A percentile compares a stretch with the other conserved stretches of the same genome.
phyloP scores from a whole-genome alignment of 2,888 invertebrate species.

The Malacosoma neustria region DNA sequence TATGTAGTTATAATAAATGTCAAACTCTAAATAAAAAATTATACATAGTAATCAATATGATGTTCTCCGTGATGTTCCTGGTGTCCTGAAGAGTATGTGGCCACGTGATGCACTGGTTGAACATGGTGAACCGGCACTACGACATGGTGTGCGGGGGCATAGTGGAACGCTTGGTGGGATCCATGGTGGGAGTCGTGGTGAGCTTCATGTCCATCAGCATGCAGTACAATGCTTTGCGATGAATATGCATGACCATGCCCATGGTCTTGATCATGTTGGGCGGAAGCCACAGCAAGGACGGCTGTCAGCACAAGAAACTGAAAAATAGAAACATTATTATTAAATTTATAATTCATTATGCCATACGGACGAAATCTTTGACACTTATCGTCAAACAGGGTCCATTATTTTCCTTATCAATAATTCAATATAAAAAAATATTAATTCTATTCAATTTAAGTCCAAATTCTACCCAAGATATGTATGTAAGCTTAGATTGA shows the following conservation, averaged over 20 bases:
- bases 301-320: too few species aligned
- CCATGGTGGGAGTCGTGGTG: not conserved
- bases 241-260: constrained; percentile 24
- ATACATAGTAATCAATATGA: constrained; percentile 1
- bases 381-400: too few species aligned
- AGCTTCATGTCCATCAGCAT: constrained; percentile 16
- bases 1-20: not conserved
- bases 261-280: constrained; percentile 20
- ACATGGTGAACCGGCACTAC: constrained; percentile 8
- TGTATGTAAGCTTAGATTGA: too few species aligned
- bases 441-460: too few species aligned
- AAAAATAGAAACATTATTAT: too few species aligned
- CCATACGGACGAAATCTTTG: too few species aligned
- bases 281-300: constrained; percentile 16
- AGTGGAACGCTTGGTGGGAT: not conserved
- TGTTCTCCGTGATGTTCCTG: not conserved
- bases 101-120: too few species aligned
- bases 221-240: constrained; percentile 24
- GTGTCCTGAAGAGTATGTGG: not conserved
- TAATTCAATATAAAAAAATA: too few species aligned
- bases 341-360: too few species aligned
- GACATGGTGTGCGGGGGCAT: constrained; percentile 1
- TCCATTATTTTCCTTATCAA: too few species aligned
- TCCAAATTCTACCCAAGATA: too few species aligned
- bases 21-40: not conserved